These are phyloP conservation scores for Tethya wilhelma DNA, from an alignment of 37 sponge, comb jelly and placozoan species.

Conservation along the genomic window DNA sequence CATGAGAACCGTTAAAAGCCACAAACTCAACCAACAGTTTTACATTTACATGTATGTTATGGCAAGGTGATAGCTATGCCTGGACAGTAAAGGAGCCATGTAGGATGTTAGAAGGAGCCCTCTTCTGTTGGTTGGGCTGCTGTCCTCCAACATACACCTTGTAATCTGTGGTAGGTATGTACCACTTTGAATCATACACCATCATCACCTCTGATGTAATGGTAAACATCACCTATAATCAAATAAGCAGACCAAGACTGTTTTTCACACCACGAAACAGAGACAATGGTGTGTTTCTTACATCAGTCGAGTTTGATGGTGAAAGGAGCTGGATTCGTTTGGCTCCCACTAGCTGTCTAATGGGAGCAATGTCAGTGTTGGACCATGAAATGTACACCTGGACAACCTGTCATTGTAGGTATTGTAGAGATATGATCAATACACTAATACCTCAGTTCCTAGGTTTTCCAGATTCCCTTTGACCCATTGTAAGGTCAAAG, in stretches of 20 bases:
- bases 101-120: background rate
- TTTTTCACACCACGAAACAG: background rate
- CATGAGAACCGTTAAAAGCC: too few species aligned
- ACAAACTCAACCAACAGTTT: too few species aligned
- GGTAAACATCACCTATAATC: slow-evolving; percentile 1
- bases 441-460: too few species aligned
- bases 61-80: too few species aligned
- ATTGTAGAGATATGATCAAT: background rate
- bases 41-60: too few species aligned
- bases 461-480: too few species aligned
- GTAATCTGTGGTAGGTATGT: background rate
- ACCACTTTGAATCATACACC: slow-evolving; percentile 8
- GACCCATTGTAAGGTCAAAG: too few species aligned
- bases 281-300: background rate
- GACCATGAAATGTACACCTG: slow-evolving; percentile 62
- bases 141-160: slow-evolving; percentile 5
- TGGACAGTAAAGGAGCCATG: background rate
- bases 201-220: background rate
- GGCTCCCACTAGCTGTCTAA: slow-evolving; percentile 46
- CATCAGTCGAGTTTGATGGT: background rate
- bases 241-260: too few species aligned
- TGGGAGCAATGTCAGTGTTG: slow-evolving; percentile 18
- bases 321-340: background rate
- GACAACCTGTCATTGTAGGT: slow-evolving; percentile 23
- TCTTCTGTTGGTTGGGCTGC: background rate